A percentile compares a stretch with the other conserved stretches of the same genome.
Conservation (phyloP, 2,888 invertebrate genomes). For the Cryptus viduatorius region DNA sequence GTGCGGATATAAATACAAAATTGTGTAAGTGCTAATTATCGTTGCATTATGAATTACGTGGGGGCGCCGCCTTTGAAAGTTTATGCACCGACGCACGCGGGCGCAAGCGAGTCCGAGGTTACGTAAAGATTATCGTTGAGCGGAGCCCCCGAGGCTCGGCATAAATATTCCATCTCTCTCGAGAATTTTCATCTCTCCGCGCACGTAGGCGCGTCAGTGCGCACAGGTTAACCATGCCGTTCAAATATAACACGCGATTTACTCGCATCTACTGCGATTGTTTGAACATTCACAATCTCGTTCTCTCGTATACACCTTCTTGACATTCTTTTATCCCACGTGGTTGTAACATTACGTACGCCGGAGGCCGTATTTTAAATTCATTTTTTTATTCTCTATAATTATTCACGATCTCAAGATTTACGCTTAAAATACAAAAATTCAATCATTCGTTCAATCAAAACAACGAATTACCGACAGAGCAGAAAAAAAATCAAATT, state of each 20-base stretch:
- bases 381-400: background rate
- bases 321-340: slow-evolving; percentile 13
- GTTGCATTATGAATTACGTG: slow-evolving; percentile 57
- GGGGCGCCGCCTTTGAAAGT: slow-evolving; percentile 31
- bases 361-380: background rate
- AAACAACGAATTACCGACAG: background rate
- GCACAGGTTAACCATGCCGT: slow-evolving; percentile 17
- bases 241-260: slow-evolving; percentile 45
- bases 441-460: background rate
- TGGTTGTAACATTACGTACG: background rate
- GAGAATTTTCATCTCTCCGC: slow-evolving; percentile 44
- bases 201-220: slow-evolving; percentile 14
- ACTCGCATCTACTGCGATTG: slow-evolving; percentile 42
- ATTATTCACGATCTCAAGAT: background rate
- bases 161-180: slow-evolving; percentile 51
- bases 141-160: slow-evolving; percentile 12
- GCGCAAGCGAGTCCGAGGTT: slow-evolving; percentile 37
- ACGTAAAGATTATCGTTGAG: slow-evolving; percentile 56
- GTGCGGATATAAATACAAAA: slow-evolving; percentile 10
- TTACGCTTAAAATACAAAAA: background rate
- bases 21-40: slow-evolving; percentile 59
- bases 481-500: too few species aligned
- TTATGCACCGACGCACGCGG: background rate
- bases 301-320: background rate
- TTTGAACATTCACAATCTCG: slow-evolving; percentile 33